These are phyloP conservation scores for Anolis apletophallus DNA, from an alignment of 2,797 vertebrate genomes.

Conservation along the genomic window DNA sequence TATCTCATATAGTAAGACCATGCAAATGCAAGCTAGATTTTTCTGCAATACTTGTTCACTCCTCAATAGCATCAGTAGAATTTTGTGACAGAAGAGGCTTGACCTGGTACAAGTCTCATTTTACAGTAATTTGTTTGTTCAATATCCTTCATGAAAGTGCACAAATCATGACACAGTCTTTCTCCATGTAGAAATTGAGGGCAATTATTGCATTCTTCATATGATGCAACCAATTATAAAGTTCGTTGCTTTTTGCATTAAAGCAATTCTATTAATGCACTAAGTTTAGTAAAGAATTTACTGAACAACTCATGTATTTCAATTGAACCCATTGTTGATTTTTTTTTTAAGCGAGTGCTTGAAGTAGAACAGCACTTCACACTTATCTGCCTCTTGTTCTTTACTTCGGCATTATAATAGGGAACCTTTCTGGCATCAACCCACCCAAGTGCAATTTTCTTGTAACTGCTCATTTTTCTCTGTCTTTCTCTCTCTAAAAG, in stretches of 20 bases:
- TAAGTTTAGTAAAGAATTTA: constrained; percentile 5
- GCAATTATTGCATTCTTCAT: constrained; percentile 19
- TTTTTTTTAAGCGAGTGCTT: neutral
- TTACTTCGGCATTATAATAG: constrained; percentile 42
- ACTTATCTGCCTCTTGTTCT: constrained; percentile 43
- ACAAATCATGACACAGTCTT: constrained; percentile 1
- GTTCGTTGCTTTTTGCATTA: constrained; percentile 21
- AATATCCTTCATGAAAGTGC: neutral
- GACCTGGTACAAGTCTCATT: neutral
- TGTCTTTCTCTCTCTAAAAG: constrained; percentile 35
- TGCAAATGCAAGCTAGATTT: neutral
- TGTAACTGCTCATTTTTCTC: constrained; percentile 47
- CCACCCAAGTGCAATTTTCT: constrained; percentile 28
- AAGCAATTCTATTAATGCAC: constrained; percentile 13
- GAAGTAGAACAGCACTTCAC: constrained; percentile 1
- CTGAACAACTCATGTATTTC: constrained; percentile 15
- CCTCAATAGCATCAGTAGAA: neutral
- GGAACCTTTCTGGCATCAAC: constrained; percentile 25
- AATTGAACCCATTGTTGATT: constrained; percentile 30
- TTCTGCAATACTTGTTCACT: neutral
- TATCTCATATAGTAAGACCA: neutral
- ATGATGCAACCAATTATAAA: constrained; percentile 29
- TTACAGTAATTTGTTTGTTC: neutral
- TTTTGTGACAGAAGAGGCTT: neutral
- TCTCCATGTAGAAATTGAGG: neutral